Base-by-base conservation (phyloP, 2,888 invertebrate genomes). In the Aspidapion aeneum region DNA sequence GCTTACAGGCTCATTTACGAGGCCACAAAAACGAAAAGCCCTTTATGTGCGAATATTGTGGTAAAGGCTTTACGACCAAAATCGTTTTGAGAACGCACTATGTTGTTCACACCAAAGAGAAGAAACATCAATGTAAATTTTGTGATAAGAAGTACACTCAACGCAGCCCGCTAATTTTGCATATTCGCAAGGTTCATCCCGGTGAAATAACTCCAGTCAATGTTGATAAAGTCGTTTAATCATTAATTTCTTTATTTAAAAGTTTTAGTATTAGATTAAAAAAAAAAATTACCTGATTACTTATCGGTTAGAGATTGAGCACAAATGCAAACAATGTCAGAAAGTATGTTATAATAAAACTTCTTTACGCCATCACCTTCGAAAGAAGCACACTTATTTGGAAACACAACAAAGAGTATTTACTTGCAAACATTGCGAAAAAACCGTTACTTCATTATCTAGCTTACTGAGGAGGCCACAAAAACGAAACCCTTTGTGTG, bases 21-120 rank as follows among this genome's bases (percentile, higher is more conserved):
- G 2, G 58, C 22, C 69, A 69, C 54, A 64, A 62, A 35, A 64
- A 64, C 1, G 69, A 69, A 57, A 63, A 55, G 22, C 67, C 69
- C 3, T 68, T 65, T 54, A 61, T 58, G 5, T 71, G 71, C 57
- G 74, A 78, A 56, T 67, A 76, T 9, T 81, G 81, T 69, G 77
- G 76, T 0, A 80, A 80, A 60, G 72, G 74, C 0, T 80, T 80
- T 18, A 84, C 84, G 68, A 78, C 77, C 20, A 72, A 83, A 48
- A 83, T n/a, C 3, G 9, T 1, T 12, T 19, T 61, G 12, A 61
- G 35, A 61, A 19, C 17, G 17, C 68, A 68, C 21, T 20, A 60
- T 16, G 63, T 63, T 55, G 65, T 63, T 12, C 69, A 70, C 49
- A 67, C 67, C 12, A 64, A 66, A 22, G 66, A 63, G 22, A 68